Evolutionary conservation across 2,888 invertebrate species (phyloP).

Genomic region (Uropetala carovei): DNA sequence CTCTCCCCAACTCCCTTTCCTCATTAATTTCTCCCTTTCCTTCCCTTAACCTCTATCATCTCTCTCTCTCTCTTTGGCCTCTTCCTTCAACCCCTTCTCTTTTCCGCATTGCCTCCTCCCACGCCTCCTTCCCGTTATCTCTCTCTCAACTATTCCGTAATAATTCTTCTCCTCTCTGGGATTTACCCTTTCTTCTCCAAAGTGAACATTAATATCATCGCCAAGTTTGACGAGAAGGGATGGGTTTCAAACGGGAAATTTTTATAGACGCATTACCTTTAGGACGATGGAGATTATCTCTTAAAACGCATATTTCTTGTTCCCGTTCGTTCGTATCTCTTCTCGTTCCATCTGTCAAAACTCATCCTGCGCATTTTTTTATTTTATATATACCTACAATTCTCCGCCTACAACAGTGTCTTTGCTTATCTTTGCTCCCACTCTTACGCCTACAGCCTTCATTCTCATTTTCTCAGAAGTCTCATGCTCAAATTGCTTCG

Average conservation of each 20-base stretch:
- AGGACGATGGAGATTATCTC: neutral
- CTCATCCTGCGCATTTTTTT: too few relatives aligned
- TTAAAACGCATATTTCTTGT: too few relatives aligned
- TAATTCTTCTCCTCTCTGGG: neutral
- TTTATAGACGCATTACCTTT: neutral
- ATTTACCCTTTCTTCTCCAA: neutral
- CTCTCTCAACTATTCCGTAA: neutral
- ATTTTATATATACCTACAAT: too few relatives aligned
- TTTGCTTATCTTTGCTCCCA: neutral
- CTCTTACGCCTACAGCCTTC: neutral
- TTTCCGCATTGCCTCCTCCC: neutral
- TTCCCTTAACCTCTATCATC: neutral
- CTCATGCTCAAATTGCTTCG: too few relatives aligned
- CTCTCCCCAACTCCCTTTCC: neutral
- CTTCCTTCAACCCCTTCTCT: too few relatives aligned
- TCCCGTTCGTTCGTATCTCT: too few relatives aligned
- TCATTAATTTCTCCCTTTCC: constrained; percentile 6
- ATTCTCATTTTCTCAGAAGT: neutral
- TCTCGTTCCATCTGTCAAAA: too few relatives aligned
- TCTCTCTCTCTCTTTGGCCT: too few relatives aligned
- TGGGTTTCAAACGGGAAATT: neutral
- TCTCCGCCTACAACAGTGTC: too few relatives aligned
- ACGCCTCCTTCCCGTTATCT: neutral
- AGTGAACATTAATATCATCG: neutral
- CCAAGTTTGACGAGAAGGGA: neutral